Percentiles rank a stretch among this genome's conserved stretches.
These are phyloP conservation scores for Drosophila yakuba DNA, from an alignment of 1,140 invertebrate genomes.

Conservation along the genomic window DNA sequence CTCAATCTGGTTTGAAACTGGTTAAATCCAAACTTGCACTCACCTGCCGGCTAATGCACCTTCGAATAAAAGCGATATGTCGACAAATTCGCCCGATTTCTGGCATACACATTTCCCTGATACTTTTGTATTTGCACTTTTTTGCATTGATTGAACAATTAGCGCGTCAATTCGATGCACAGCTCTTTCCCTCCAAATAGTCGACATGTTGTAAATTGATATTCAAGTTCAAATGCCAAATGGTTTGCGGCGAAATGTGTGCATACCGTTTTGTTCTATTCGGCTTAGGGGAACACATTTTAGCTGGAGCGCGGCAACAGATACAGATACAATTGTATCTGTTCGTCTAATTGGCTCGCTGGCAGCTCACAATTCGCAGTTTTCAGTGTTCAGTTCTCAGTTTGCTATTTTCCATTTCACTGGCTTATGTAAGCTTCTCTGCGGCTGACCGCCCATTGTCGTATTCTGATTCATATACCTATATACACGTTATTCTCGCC, in stretches of 20 bases:
- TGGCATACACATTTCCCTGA: constrained; percentile 61
- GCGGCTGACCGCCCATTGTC: constrained; percentile 55
- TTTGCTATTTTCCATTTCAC: constrained; percentile 38
- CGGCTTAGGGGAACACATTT: constrained; percentile 19
- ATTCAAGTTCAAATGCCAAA: constrained; percentile 83
- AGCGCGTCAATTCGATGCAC: constrained; percentile 69
- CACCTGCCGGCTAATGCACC: constrained; percentile 61
- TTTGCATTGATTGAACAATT: constrained; percentile 80
- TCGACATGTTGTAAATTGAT: constrained; percentile 76
- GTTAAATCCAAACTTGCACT: constrained; percentile 50
- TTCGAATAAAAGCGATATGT: constrained; percentile 32
- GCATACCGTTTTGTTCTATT: constrained; percentile 52
- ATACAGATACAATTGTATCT: constrained; percentile 72
- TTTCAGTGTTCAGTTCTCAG: constrained; percentile 17
- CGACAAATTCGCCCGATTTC: constrained; percentile 66
- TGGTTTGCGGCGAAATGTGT: constrained; percentile 78
- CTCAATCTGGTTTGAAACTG: constrained; percentile 56
- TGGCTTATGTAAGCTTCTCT: constrained; percentile 70
- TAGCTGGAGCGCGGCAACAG: constrained; percentile 45
- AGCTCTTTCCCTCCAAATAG: constrained; percentile 15
- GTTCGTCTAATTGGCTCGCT: constrained; percentile 63
- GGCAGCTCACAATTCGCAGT: constrained; percentile 20
- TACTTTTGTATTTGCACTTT: constrained; percentile 63
- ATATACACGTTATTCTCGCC: constrained; percentile 53
- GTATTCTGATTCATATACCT: constrained; percentile 73